Evolutionary conservation across 2,797 vertebrate genomes (phyloP).

Genomic region (Myiotriccus ornatus): DNA sequence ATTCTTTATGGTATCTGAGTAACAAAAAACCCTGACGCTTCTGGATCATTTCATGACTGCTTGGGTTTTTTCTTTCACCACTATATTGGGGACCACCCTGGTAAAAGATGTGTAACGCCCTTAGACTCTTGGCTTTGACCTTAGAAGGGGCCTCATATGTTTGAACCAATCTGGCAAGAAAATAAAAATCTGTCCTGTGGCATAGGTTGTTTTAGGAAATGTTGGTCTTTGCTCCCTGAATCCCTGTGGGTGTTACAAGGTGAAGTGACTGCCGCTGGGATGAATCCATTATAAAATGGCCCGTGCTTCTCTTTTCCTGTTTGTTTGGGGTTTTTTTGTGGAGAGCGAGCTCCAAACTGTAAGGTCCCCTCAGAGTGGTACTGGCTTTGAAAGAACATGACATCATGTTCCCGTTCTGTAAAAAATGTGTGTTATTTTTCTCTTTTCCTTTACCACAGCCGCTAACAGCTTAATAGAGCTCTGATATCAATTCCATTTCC

Average conservation of each 20-base stretch:
- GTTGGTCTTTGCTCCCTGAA: background rate
- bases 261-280: background rate
- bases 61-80: background rate
- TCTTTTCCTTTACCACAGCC: background rate
- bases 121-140: background rate
- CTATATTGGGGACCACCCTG: background rate
- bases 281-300: background rate
- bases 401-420: background rate
- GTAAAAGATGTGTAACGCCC: background rate
- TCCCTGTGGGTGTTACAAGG: background rate
- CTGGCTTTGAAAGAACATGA: background rate
- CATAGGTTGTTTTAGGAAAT: background rate
- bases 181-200: background rate
- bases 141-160: background rate
- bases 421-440: background rate
- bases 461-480: background rate
- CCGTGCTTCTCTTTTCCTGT: background rate
- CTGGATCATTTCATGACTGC: background rate
- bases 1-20: background rate
- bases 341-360: rapidly evolving
- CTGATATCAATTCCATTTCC: background rate
- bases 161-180: background rate
- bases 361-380: background rate
- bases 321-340: background rate
- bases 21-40: background rate